phyloP scores from a whole-genome alignment of 30 jellyfish, hydroid and myxozoan genomes.

The Hydractinia echinata region DNA sequence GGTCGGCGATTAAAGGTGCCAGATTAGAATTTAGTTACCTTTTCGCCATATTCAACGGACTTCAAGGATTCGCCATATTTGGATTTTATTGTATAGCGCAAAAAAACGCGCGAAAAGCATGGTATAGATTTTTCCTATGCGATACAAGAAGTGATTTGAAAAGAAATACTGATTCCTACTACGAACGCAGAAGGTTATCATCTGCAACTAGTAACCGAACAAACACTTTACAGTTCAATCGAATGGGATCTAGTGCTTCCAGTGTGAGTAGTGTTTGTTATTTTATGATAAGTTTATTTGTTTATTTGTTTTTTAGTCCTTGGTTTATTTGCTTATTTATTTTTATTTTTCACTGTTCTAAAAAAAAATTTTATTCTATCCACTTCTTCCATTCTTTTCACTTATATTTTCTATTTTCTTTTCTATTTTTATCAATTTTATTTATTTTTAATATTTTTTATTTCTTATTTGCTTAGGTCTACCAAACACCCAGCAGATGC shows the following conservation, averaged over 20 bases:
- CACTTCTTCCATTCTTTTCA: no score
- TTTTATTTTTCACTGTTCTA: no score
- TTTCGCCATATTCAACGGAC: slow-evolving; percentile 77
- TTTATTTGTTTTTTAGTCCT: no score
- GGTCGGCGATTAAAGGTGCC: slow-evolving; percentile 65
- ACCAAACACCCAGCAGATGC: no score
- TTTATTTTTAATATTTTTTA: no score
- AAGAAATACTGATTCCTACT: slow-evolving; percentile 80
- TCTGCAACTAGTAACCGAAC: slow-evolving; percentile 69
- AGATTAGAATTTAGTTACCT: slow-evolving; percentile 79
- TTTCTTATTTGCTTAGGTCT: no score
- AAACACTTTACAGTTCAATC: slow-evolving; percentile 52
- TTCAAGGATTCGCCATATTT: slow-evolving; percentile 92
- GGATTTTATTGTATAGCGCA: slow-evolving; percentile 76
- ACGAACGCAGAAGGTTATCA: slow-evolving; percentile 75
- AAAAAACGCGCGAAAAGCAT: slow-evolving; percentile 75
- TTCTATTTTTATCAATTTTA: no score
- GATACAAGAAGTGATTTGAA: slow-evolving; percentile 77
- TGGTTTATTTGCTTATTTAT: no score
- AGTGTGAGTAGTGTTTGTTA: slow-evolving; percentile 36
- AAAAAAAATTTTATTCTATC: no score
- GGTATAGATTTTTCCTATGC: slow-evolving; percentile 78
- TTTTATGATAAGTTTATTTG: no score
- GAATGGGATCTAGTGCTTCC: slow-evolving; percentile 80
- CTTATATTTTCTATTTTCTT: no score